phyloP scores from a whole-genome alignment of 2,888 invertebrate genomes.

The Chymomyza procnemis region DNA sequence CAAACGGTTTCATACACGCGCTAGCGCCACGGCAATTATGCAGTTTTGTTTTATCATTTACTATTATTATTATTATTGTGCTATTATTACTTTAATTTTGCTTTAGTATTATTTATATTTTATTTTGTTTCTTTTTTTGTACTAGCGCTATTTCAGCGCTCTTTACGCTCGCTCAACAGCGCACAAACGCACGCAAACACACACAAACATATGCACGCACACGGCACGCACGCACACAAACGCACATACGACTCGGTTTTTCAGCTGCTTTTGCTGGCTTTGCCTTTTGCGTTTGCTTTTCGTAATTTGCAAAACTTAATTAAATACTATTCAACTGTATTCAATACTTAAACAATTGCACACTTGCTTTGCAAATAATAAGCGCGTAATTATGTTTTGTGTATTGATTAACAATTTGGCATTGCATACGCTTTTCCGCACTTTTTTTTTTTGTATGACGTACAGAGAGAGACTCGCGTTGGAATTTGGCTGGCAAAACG shows the following conservation, averaged over 20 bases:
- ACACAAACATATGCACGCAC: slow-evolving; percentile 43
- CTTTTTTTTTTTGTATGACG: slow-evolving; percentile 18
- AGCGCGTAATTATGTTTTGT: background rate
- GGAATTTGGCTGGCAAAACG: slow-evolving; percentile 76
- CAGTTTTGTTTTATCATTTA: slow-evolving; percentile 1
- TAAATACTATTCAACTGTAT: slow-evolving; percentile 48
- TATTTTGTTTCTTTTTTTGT: slow-evolving; percentile 35
- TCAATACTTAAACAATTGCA: background rate
- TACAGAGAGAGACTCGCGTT: slow-evolving; percentile 47
- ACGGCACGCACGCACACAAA: slow-evolving; percentile 31
- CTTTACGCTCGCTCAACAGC: slow-evolving; percentile 36
- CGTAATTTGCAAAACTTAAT: slow-evolving; percentile 64
- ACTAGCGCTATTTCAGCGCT: slow-evolving; percentile 39
- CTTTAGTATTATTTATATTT: slow-evolving; percentile 58
- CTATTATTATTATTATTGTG: slow-evolving; percentile 20
- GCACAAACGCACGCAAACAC: too few species aligned
- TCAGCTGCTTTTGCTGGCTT: slow-evolving; percentile 39
- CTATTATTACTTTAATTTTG: slow-evolving; percentile 11
- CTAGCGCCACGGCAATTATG: slow-evolving; percentile 51
- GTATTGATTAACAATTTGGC: background rate
- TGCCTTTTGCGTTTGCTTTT: background rate
- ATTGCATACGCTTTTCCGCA: background rate
- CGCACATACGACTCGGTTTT: slow-evolving; percentile 50
- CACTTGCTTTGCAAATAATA: background rate
- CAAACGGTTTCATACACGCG: slow-evolving; percentile 7